A percentile compares a stretch with the other conserved stretches of the same genome.
Evolutionary conservation across 2,113 vertebrate species (phyloP).

Genomic region (Marmota monax): DNA sequence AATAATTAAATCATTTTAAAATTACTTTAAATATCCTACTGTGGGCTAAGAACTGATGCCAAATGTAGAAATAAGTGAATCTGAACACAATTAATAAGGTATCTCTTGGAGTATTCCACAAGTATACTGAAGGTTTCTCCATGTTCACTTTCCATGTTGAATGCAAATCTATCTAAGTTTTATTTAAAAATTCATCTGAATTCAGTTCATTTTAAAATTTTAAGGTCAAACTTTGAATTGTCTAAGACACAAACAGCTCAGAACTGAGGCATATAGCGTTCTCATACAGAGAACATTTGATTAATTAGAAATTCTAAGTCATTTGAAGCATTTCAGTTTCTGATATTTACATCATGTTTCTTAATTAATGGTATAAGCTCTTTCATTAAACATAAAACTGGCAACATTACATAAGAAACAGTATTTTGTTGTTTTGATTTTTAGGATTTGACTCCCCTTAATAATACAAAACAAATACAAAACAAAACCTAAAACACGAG

Average conservation of each 20-base stretch:
- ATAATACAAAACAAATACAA: conserved; percentile 45
- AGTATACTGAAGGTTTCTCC: background rate
- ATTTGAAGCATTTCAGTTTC: background rate
- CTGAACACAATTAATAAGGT: background rate
- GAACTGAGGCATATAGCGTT: background rate
- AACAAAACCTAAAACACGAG: background rate
- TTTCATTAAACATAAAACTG: conserved; percentile 27
- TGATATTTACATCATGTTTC: background rate
- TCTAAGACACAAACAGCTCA: background rate
- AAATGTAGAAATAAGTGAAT: conserved; percentile 12
- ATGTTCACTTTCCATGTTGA: background rate
- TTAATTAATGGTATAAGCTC: background rate
- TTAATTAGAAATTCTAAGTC: conserved; percentile 10
- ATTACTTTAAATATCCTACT: conserved; percentile 33
- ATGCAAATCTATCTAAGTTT: background rate
- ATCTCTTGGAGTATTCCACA: background rate
- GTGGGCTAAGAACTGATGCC: background rate
- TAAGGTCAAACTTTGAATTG: background rate
- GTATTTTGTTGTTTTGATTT: background rate
- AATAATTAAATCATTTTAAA: background rate
- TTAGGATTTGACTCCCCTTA: background rate
- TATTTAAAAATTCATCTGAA: conserved; percentile 36
- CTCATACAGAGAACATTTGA: background rate
- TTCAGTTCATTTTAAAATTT: background rate
- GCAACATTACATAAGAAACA: background rate